phyloP scores from a whole-genome alignment of 2,113 vertebrate species.

The Rhombomys opimus region DNA sequence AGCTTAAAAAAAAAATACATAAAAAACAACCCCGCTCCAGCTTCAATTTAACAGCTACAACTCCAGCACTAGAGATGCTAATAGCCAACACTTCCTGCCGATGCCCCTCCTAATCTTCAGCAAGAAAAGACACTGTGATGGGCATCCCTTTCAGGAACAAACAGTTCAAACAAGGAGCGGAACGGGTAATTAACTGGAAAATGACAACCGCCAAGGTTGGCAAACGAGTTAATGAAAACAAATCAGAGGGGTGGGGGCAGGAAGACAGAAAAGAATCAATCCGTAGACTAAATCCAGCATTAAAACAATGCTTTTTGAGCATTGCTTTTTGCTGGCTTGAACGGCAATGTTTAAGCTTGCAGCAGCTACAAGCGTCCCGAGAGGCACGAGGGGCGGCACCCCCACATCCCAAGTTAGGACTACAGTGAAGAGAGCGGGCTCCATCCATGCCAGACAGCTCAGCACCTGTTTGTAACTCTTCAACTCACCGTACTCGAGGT shows the following conservation, averaged over 20 bases:
- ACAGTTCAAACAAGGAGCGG: background rate
- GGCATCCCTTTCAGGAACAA: background rate
- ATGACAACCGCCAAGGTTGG: background rate
- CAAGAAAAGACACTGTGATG: background rate
- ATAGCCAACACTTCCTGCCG: background rate
- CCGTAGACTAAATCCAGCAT: slow-evolving; percentile 70
- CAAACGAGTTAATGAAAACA: background rate
- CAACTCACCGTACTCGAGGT: background rate
- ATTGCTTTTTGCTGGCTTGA: background rate
- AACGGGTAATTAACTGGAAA: background rate
- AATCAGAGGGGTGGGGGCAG: background rate
- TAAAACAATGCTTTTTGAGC: background rate
- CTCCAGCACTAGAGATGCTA: background rate
- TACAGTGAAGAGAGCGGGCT: background rate
- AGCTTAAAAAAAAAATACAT: background rate
- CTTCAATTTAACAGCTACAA: background rate
- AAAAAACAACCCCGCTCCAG: too few relatives aligned
- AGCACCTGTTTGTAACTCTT: slow-evolving; percentile 2
- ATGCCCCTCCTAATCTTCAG: background rate
- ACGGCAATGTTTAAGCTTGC: background rate
- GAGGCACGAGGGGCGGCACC: background rate
- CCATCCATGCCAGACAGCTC: slow-evolving; percentile 45
- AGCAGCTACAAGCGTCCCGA: background rate
- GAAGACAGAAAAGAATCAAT: background rate
- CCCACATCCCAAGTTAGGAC: background rate